Conservation (phyloP, 2,888 invertebrate genomes). For the Nasonovia ribisnigri region DNA sequence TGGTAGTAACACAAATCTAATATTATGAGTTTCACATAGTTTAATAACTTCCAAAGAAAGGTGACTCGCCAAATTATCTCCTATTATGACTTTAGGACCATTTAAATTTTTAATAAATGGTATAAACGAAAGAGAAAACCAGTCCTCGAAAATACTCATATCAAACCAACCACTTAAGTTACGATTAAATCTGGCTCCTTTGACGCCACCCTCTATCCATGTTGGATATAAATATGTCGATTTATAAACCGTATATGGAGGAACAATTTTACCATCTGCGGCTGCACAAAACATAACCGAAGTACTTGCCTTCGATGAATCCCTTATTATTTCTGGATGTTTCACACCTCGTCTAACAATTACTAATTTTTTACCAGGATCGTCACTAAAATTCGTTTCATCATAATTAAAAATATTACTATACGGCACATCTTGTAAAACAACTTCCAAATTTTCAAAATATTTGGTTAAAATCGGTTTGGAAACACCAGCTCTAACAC, state of each 20-base stretch:
- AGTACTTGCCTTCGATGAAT: slow-evolving; percentile 25
- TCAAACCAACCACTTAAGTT: no score
- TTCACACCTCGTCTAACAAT: slow-evolving; percentile 33
- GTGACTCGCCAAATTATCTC: slow-evolving; percentile 34
- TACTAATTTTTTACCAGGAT: background rate
- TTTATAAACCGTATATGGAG: no score
- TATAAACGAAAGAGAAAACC: slow-evolving; percentile 46
- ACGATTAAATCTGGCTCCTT: no score
- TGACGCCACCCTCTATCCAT: no score
- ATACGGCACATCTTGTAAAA: background rate
- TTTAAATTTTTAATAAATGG: slow-evolving; percentile 21
- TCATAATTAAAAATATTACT: background rate
- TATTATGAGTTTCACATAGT: slow-evolving; percentile 19
- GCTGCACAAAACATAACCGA: no score
- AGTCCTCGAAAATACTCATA: no score
- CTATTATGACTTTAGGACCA: no score
- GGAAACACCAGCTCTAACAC: background rate
- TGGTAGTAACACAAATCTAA: slow-evolving; percentile 46
- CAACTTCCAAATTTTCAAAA: no score
- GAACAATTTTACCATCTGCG: no score
- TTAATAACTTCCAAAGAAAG: background rate
- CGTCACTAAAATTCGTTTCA: no score
- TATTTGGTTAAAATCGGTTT: background rate
- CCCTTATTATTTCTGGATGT: background rate
- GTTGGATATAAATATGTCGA: no score